phyloP scores from a whole-genome alignment of 2,797 vertebrate species.

The Sciaenops ocellatus region DNA sequence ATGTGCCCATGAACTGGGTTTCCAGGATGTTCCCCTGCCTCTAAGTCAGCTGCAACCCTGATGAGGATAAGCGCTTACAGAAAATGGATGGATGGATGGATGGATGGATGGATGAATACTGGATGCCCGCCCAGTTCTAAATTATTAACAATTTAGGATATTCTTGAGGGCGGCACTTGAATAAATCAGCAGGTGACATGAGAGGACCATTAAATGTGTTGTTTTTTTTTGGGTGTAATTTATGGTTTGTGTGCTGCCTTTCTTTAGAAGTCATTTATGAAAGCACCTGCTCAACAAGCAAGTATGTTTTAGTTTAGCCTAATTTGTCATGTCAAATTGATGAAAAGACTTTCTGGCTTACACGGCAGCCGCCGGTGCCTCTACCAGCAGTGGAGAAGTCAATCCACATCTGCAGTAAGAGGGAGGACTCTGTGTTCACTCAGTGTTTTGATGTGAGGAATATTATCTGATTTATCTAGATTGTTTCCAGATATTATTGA shows the following conservation, averaged over 20 bases:
- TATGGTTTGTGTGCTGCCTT: not conserved
- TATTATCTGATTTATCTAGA: too few relatives aligned
- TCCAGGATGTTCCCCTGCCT: too few relatives aligned
- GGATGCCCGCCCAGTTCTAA: not conserved
- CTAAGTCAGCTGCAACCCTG: too few relatives aligned
- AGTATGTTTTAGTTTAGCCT: not conserved
- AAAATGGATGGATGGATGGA: too few relatives aligned
- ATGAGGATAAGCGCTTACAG: too few relatives aligned
- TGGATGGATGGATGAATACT: too few relatives aligned
- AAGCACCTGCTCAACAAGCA: not conserved
- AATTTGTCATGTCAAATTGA: not conserved
- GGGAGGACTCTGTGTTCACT: not conserved
- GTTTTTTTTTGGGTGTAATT: not conserved
- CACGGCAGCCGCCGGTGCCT: too few relatives aligned
- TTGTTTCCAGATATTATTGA: not conserved
- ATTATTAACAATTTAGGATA: not conserved
- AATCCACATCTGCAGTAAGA: not conserved
- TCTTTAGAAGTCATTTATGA: not conserved
- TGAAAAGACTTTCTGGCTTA: not conserved
- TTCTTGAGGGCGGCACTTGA: not conserved
- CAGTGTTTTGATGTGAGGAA: not conserved
- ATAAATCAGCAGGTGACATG: not conserved
- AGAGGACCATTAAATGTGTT: not conserved
- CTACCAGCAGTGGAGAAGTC: not conserved
- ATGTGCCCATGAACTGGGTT: too few relatives aligned